Evolutionary conservation across 2,888 invertebrate species (phyloP), one percentile per base, ranked within the genome.

Genomic region (Eulithis testata): DNA sequence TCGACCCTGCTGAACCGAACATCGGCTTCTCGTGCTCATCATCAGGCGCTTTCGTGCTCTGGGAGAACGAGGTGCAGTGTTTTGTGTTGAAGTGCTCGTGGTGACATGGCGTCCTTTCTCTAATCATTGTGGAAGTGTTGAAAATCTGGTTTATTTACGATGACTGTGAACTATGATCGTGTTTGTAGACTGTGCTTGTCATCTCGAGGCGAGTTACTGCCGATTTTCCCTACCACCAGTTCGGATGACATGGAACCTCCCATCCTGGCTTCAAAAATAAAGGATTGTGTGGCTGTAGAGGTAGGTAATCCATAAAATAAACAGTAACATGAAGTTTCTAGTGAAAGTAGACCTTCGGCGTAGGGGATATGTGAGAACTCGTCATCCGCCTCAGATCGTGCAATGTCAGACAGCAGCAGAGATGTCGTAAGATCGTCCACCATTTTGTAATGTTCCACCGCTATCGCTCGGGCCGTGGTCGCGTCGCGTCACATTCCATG

Each of bases 181-280:
- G 94, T 94, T 86, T 95, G 95, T 90, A 93, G 95, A 88, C 93
- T 95, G 81, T 95, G 95, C 89, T 94, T 95, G 86, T 94, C 94
- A 83, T 89, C 93, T 84, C 94, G 94, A 78, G 93, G 94, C 85
- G 94, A 94, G 83, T 94, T 93, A 87, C 92, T 93, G 82, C 94
- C 94, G 84, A 94, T 95, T 82, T 94, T 95, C 87, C 92, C 89
- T 86, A 89, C 90, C 86, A 91, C 90, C 93, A 92, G 91, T 91
- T 89, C 90, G 85, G 91, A 90, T 89, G 91, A 90, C 84, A 83
- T 89, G 84, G 93, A 93, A 83, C 85, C 94, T 86, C 82, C 87
- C 87, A 87, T 93, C 82, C 91, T 96, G 77, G 94, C 93, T 70
- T 93, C 93, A 73, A 95, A 95, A 93, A 96, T 96, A 83, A 93